phyloP scores from a whole-genome alignment of 2,113 vertebrate genomes.

The Onychostoma macrolepis region DNA sequence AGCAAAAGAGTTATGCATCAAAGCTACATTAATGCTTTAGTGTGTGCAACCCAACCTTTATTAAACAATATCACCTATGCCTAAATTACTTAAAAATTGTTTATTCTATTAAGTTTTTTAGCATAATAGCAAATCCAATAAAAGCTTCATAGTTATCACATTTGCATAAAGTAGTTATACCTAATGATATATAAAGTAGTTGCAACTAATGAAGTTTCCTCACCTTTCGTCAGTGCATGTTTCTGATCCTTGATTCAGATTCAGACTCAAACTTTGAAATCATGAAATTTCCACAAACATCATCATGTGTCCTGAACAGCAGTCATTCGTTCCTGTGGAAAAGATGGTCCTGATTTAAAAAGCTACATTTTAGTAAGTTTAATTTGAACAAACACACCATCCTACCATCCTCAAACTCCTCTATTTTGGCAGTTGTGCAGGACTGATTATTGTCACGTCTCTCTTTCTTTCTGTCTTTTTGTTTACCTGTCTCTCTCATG shows the following conservation, averaged over 20 bases:
- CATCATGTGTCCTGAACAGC: not conserved
- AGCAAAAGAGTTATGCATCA: not conserved
- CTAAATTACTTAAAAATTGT: not conserved
- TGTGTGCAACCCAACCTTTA: not conserved
- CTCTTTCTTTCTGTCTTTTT: not conserved
- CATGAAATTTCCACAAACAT: not conserved
- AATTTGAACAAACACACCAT: not conserved
- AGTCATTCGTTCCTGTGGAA: not conserved
- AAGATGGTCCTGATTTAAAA: not conserved
- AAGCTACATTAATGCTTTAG: not conserved
- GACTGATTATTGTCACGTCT: not conserved
- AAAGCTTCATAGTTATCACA: not conserved
- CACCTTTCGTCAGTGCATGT: slow-evolving; percentile 20
- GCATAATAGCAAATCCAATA: not conserved
- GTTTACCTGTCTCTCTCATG: slow-evolving; percentile 31
- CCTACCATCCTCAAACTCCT: not conserved
- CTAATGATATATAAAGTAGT: not conserved
- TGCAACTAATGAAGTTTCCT: not conserved
- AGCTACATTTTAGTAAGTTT: not conserved
- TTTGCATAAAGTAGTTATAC: not conserved
- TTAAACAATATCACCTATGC: not conserved
- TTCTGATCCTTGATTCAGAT: not conserved
- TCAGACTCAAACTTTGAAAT: not conserved
- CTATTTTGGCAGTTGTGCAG: not conserved
- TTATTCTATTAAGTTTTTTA: not conserved